Evolutionary conservation across 2,888 invertebrate species (phyloP).

Genomic region (Cheilosia soror): DNA sequence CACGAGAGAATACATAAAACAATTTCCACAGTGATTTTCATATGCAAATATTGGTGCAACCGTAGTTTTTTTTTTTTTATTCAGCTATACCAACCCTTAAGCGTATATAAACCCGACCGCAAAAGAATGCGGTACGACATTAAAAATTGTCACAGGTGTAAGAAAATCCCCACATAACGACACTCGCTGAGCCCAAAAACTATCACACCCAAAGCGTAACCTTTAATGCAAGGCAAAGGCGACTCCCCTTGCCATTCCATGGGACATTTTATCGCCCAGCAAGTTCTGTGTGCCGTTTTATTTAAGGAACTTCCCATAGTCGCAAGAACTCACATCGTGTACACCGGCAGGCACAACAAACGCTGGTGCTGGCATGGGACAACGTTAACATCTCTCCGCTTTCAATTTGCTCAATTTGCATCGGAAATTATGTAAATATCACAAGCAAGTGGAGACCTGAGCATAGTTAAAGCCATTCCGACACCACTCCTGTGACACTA

Average conservation of each 20-base stretch:
- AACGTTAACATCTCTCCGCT: slow-evolving; percentile 74
- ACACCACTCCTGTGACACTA: slow-evolving; percentile 66
- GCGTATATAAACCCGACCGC: slow-evolving; percentile 5
- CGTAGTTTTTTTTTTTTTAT: not conserved
- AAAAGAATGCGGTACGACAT: slow-evolving; percentile 40
- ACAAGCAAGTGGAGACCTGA: slow-evolving; percentile 70
- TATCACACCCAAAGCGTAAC: slow-evolving; percentile 61
- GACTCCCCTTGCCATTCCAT: not conserved
- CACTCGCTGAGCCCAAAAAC: slow-evolving; percentile 66
- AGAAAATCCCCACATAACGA: slow-evolving; percentile 69
- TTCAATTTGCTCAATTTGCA: slow-evolving; percentile 76
- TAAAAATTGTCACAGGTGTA: slow-evolving; percentile 74
- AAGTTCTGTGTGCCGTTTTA: slow-evolving; percentile 46
- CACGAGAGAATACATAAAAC: slow-evolving; percentile 38
- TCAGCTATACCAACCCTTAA: slow-evolving; percentile 2
- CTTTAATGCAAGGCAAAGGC: slow-evolving; percentile 32
- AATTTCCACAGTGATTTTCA: slow-evolving; percentile 63
- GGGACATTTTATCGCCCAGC: slow-evolving; percentile 63
- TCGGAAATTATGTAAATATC: slow-evolving; percentile 75
- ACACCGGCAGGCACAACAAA: slow-evolving; percentile 50
- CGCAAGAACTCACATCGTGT: slow-evolving; percentile 23
- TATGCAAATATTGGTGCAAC: slow-evolving; percentile 66
- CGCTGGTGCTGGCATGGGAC: slow-evolving; percentile 57
- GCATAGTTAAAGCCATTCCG: slow-evolving; percentile 72
- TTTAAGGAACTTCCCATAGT: slow-evolving; percentile 51